Evolutionary conservation across 2,888 invertebrate genomes (phyloP), one percentile per base, ranked within the genome.

Genomic region (Litoditis marina): DNA sequence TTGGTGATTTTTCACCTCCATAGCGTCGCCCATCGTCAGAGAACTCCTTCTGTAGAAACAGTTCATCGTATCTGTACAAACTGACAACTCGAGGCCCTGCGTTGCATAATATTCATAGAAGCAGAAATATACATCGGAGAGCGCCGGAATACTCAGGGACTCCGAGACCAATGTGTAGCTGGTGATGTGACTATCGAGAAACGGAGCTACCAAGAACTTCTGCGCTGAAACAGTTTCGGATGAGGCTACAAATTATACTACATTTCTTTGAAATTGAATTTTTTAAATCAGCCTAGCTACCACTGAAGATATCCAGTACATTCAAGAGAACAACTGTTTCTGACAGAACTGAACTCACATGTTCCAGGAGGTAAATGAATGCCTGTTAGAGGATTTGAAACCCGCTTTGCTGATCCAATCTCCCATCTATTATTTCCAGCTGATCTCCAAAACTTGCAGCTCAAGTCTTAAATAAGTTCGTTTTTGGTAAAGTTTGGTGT

Each of bases 81-180:
- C 60, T 1, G 67, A 58, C 11, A 77, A 61, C 0, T 70, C 66
- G 2, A 77, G 65, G 1, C 74, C 73, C 13, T 73, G 65, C 0
- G 77, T 74, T 0, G 75, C 72, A 59, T 70, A 69, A 52, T 72
- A 74, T 52, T 77, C 77, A 66, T 77, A 76, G 62, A 77, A 77
- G 49, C 77, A 77, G 67, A 77, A 77, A 50, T 65, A 77, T 2
- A 76, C 73, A 47, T 76, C 74, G 58, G 72, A 66, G 6, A 70
- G 36, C 7, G 67, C 57, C 19, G 68, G 66, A 56, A 74, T 51
- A 16, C 62, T 68, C 22, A 74, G 42, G 0, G 64, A 60, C 34
- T 74, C 74, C 0, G 74, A 68, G 2, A 74, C 74, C 36, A 74
- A 57, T 11, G 71, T 70, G 44, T 74, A 74, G 56, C 70, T 69